Evolutionary conservation across 2,888 invertebrate genomes (phyloP).

Genomic region (Rotaria magnacalcarata): DNA sequence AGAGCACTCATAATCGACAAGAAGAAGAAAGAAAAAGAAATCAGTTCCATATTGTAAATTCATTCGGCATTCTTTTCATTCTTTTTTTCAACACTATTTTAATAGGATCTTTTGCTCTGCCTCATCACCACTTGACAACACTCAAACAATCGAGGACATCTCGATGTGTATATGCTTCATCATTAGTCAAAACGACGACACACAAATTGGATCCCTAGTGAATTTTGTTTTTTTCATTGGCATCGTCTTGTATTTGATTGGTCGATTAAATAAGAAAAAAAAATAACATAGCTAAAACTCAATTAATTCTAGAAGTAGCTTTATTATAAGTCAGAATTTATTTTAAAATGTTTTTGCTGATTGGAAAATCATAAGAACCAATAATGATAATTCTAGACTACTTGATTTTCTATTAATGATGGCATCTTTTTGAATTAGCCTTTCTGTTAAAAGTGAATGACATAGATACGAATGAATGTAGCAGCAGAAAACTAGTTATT

Average conservation of each 20-base stretch:
- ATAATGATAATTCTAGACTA: no score
- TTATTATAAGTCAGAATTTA: no score
- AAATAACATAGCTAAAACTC: no score
- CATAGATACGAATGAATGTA: no score
- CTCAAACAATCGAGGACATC: neutral
- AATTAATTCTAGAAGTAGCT: no score
- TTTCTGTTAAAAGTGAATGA: no score
- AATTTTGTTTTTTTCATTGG: neutral
- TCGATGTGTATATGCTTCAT: neutral
- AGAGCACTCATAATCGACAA: slow-evolving; percentile 12
- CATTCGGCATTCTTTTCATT: neutral
- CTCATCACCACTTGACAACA: slow-evolving; percentile 26
- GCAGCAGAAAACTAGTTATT: no score
- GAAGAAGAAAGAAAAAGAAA: slow-evolving; percentile 13
- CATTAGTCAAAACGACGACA: slow-evolving; percentile 8
- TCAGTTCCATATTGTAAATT: slow-evolving; percentile 15
- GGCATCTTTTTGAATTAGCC: no score
- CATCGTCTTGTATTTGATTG: neutral
- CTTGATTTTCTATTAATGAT: no score
- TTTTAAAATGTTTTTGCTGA: no score
- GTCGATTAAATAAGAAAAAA: neutral
- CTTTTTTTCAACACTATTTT: neutral
- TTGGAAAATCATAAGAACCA: no score
- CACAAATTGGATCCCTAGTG: neutral
- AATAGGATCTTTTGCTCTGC: slow-evolving; percentile 24